These are phyloP conservation scores for Brachionichthys hirsutus DNA, from an alignment of 2,113 vertebrate species.

Conservation along the genomic window DNA sequence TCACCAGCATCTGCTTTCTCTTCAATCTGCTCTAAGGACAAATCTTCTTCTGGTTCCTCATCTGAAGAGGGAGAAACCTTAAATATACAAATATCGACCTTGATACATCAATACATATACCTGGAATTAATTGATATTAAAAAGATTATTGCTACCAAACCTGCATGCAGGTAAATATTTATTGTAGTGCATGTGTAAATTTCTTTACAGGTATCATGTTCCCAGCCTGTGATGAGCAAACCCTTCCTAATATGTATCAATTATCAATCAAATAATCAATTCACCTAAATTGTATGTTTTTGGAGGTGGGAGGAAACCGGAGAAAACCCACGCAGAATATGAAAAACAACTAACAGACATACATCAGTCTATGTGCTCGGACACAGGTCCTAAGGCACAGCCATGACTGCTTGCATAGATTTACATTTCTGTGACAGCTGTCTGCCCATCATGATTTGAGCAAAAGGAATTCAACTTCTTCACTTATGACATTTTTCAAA, in stretches of 20 bases:
- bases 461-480: conserved; percentile 9
- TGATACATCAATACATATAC: neutral
- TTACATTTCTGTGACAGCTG: neutral
- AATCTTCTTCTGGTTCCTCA: conserved; percentile 73
- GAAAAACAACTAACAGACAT: too few species aligned
- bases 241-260: too few species aligned
- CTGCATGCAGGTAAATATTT: too few species aligned
- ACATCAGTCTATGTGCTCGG: too few species aligned
- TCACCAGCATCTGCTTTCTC: conserved; percentile 87
- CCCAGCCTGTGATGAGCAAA: too few species aligned
- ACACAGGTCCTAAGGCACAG: neutral
- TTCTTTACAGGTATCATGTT: too few species aligned
- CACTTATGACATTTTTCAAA: neutral
- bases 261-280: too few species aligned
- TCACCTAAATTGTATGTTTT: too few species aligned
- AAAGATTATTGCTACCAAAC: too few species aligned
- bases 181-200: too few species aligned
- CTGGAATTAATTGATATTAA: neutral
- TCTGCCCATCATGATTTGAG: conserved; percentile 13
- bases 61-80: conserved; percentile 62
- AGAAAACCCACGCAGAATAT: too few species aligned
- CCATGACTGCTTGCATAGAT: neutral
- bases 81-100: neutral
- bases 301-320: too few species aligned
- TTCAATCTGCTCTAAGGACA: conserved; percentile 82